Evolutionary conservation across 2,888 invertebrate genomes (phyloP).

Genomic region (Hermodice carunculata): DNA sequence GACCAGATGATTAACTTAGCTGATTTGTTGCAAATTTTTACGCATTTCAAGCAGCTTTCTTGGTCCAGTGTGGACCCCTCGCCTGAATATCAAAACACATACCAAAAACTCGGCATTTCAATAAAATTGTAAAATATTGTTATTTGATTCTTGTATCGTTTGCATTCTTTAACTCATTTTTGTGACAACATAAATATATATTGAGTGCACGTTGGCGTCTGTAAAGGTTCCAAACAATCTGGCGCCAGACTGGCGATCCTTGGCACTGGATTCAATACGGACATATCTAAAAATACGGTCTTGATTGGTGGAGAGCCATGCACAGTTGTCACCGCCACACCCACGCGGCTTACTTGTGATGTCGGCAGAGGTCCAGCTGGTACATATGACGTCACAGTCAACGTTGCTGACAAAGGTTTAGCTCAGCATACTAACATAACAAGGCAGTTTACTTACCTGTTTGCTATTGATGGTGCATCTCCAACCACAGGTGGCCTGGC

Average conservation of each 20-base stretch:
- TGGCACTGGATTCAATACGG: conserved; percentile 23
- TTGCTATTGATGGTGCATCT: conserved; percentile 6
- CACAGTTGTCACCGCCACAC: conserved; percentile 36
- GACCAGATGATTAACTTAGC: too few species aligned
- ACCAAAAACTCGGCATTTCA: too few species aligned
- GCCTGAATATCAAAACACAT: too few species aligned
- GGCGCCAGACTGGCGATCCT: conserved; percentile 18
- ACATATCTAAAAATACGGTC: conserved; percentile 40
- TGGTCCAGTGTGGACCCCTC: too few species aligned
- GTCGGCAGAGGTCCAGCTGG: conserved; percentile 44
- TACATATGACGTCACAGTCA: conserved; percentile 14
- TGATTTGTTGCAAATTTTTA: too few species aligned
- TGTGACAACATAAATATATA: too few species aligned
- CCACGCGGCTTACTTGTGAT: conserved; percentile 48
- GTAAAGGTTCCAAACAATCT: conserved; percentile 12
- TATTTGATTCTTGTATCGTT: too few species aligned
- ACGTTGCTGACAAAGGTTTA: conserved; percentile 8
- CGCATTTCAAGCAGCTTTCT: too few species aligned
- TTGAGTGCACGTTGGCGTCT: too few species aligned
- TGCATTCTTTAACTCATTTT: too few species aligned
- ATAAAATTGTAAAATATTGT: too few species aligned
- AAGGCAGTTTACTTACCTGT: conserved; percentile 17
- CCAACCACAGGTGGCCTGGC: conserved; percentile 23
- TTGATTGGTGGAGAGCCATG: conserved; percentile 53
- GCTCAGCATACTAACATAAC: conserved; percentile 1